These are phyloP conservation scores for Holothuria scabra DNA, from an alignment of 53 echinoderm and acorn worm genomes.

Conservation along the genomic window DNA sequence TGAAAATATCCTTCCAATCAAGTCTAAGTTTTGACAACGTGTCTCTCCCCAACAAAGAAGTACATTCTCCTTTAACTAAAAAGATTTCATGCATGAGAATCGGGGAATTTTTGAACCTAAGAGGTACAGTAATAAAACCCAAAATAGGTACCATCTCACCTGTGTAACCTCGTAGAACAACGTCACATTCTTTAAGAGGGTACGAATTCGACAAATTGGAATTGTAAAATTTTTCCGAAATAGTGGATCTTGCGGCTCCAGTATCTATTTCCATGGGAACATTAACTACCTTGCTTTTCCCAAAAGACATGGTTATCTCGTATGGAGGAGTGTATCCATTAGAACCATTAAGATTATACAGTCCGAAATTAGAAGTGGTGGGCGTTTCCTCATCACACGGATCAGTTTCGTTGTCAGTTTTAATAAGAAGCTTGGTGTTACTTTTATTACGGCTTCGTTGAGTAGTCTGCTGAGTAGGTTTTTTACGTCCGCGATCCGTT, in stretches of 20 bases:
- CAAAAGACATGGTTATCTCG: conserved; percentile 1
- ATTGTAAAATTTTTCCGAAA: conserved; percentile 18
- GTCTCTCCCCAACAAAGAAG: too few species aligned
- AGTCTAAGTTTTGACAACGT: conserved; percentile 31
- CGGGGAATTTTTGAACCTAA: conserved; percentile 33
- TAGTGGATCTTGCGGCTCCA: conserved; percentile 46
- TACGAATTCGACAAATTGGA: not conserved
- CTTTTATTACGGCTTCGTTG: too few species aligned
- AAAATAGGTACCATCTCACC: conserved; percentile 54
- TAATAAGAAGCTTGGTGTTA: too few species aligned
- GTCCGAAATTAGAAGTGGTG: too few species aligned
- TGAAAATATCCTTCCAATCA: too few species aligned
- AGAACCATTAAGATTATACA: too few species aligned
- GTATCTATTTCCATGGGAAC: conserved; percentile 45
- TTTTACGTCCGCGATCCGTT: too few species aligned
- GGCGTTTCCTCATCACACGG: too few species aligned
- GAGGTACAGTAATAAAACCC: conserved; percentile 38
- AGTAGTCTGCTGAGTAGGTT: too few species aligned
- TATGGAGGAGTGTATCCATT: not conserved
- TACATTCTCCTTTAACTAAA: too few species aligned
- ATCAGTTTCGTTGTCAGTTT: too few species aligned
- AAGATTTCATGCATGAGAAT: too few species aligned
- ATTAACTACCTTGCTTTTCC: not conserved
- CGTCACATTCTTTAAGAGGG: not conserved
- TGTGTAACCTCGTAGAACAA: conserved; percentile 15